Percentiles rank a stretch among this genome's conserved stretches.
phyloP scores from a whole-genome alignment of 2,797 vertebrate species.

The Pogonophryne albipinna region DNA sequence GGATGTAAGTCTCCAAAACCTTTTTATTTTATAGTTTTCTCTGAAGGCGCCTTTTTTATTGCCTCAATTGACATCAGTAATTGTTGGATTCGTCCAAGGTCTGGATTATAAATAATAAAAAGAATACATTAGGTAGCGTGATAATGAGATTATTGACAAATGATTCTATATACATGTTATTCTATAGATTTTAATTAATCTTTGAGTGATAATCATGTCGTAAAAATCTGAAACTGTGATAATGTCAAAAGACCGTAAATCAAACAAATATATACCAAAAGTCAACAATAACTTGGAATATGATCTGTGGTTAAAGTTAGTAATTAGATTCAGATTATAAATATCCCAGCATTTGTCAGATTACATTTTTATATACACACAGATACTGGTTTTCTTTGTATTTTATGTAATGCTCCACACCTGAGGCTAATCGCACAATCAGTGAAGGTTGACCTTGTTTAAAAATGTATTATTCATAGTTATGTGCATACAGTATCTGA shows the following conservation, averaged over 20 bases:
- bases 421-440: background rate
- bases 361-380: background rate
- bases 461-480: background rate
- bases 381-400: background rate
- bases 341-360: background rate
- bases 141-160: too few relatives aligned
- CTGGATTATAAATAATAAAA: background rate
- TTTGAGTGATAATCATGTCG: too few relatives aligned
- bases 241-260: background rate
- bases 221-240: too few relatives aligned
- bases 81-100: background rate
- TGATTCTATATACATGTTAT: too few relatives aligned
- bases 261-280: background rate
- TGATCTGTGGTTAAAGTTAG: background rate
- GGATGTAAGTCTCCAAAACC: slow-evolving; percentile 90
- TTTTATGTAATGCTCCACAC: background rate
- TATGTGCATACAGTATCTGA: background rate
- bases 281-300: background rate
- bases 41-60: background rate
- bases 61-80: background rate
- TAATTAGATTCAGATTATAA: too few relatives aligned
- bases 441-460: background rate
- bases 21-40: slow-evolving; percentile 1
- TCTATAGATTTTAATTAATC: too few relatives aligned
- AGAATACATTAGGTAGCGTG: too few relatives aligned